These are phyloP conservation scores for Ranitomeya imitator DNA, from an alignment of 2,113 vertebrate genomes.

Conservation along the genomic window DNA sequence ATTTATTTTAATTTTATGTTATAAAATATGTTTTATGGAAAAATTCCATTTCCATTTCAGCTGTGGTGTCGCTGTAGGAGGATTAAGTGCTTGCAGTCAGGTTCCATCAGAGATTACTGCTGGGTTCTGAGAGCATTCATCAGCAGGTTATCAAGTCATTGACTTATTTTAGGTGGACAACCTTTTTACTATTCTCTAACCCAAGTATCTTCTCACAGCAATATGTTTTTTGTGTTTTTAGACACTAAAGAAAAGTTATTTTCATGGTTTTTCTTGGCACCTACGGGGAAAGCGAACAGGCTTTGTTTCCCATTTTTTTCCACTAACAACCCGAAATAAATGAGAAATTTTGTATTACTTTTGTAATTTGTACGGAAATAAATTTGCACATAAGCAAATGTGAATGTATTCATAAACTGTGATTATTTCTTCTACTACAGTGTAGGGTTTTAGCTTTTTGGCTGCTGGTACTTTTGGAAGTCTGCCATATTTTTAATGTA, in stretches of 20 bases:
- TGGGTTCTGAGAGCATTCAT: background rate
- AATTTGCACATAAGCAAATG: slow-evolving; percentile 57
- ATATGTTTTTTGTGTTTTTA: background rate
- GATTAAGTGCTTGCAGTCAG: background rate
- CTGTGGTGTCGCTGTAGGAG: background rate
- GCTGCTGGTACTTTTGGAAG: slow-evolving; percentile 61
- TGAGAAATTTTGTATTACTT: slow-evolving; percentile 20
- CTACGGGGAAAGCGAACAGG: background rate
- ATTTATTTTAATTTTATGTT: too few species aligned
- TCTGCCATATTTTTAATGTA: slow-evolving; percentile 62
- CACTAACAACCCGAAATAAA: background rate
- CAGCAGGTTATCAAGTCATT: background rate
- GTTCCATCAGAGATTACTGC: background rate
- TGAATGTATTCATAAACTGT: slow-evolving; percentile 61
- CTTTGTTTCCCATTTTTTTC: background rate
- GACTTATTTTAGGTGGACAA: background rate
- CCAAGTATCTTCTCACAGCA: background rate
- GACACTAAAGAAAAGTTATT: background rate
- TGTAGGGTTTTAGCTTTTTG: slow-evolving; percentile 58
- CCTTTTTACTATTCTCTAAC: background rate
- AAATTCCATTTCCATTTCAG: background rate
- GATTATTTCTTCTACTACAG: slow-evolving; percentile 57
- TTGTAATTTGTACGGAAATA: slow-evolving; percentile 43
- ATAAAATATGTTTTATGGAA: background rate
- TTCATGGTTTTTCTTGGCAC: background rate